Evolutionary conservation across 2,888 invertebrate species (phyloP), one percentile per base, ranked within the genome.

Genomic region (Iselma pallidipennis): DNA sequence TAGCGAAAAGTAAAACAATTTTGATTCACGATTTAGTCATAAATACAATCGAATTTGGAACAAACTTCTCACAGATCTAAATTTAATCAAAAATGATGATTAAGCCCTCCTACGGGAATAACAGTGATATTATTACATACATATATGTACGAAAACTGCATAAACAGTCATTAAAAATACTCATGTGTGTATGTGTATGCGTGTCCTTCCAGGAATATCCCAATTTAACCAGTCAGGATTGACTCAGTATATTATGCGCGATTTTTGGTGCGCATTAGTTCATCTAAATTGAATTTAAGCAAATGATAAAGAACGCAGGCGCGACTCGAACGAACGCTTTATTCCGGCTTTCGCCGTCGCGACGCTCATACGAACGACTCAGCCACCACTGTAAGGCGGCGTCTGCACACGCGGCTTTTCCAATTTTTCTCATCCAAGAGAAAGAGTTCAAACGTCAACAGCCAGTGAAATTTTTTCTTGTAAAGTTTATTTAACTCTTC

Each of bases 331-430:
- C 67, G 67, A 60, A 61, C 74, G 70, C 74, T 74, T 79, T 78
- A 78, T 76, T 77, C 75, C 69, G 70, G 69, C 70, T 72, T 70
- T 66, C 73, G 71, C 70, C 81, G 80, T 78, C 80, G 80, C 82
- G 80, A 82, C 83, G 84, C 82, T 81, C 84, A 85, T 83, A 85
- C 85, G 85, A 85, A 85, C 85, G 85, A 85, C 84, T 82, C 77
- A 82, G 83, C 83, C 84, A 82, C 83, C 84, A 85, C 83, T 84
- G 84, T 82, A 81, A 83, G 84, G 84, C 84, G 84, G 84, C 85
- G 82, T 81, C 82, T 83, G 83, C 80, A 80, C 80, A 80, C 81
- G 79, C 79, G 78, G 80, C 79, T 79, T 78, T 66, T 70, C 71
- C 75, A 69, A 45, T 29, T 7, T 45, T 45, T 45, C 21, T 37